Percentiles rank a stretch among this genome's conserved stretches.
These are phyloP conservation scores for Neoniphon sammara DNA, from an alignment of 2,797 vertebrate species.

Conservation along the genomic window DNA sequence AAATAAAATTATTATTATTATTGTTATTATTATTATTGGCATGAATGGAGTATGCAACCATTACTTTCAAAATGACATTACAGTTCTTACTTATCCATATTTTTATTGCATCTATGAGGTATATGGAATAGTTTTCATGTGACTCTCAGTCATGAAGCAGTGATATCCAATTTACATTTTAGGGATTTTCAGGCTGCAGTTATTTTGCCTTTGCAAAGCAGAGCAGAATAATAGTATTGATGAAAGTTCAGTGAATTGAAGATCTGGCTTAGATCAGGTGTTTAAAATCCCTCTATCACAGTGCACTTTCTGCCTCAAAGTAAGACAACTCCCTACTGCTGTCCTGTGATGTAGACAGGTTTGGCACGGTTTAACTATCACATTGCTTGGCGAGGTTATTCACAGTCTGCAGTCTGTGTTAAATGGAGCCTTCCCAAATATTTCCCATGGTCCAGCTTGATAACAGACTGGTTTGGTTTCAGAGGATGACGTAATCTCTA, in stretches of 20 bases:
- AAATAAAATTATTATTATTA: too few species aligned
- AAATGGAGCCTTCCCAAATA: constrained; percentile 31
- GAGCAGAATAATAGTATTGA: constrained; percentile 20
- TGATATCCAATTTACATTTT: not conserved
- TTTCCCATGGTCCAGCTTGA: constrained; percentile 43
- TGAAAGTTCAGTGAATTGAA: constrained; percentile 11
- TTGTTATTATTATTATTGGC: too few species aligned
- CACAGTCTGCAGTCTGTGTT: constrained; percentile 23
- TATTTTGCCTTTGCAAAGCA: constrained; percentile 24
- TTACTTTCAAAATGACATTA: too few species aligned
- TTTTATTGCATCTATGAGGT: too few species aligned
- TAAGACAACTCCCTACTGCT: not conserved
- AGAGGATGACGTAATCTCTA: constrained; percentile 13
- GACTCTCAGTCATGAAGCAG: not conserved
- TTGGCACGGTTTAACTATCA: constrained; percentile 36
- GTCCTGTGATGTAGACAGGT: constrained; percentile 31
- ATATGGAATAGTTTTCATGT: too few species aligned
- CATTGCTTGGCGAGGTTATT: constrained; percentile 33
- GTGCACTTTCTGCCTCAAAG: not conserved
- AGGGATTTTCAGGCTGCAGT: not conserved
- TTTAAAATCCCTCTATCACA: constrained; percentile 4
- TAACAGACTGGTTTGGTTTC: constrained; percentile 9
- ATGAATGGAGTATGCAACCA: too few species aligned
- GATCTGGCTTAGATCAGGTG: not conserved
- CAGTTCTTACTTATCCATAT: too few species aligned